These are phyloP conservation scores for Tympanoctomys barrerae DNA, from an alignment of 2,797 vertebrate species.

Conservation along the genomic window DNA sequence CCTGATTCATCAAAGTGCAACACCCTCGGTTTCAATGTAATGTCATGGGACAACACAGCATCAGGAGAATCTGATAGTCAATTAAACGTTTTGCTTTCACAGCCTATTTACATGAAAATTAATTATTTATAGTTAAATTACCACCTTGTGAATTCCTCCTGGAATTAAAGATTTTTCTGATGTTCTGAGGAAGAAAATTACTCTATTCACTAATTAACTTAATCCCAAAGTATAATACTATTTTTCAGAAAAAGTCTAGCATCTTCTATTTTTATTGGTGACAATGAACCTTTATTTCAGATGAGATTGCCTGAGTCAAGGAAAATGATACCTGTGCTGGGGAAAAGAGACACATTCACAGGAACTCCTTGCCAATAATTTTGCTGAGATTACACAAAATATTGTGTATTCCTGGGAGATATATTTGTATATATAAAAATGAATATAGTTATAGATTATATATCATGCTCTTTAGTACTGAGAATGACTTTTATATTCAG, in stretches of 20 bases:
- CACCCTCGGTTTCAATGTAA: not conserved
- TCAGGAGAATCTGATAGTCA: not conserved
- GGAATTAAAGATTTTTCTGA: slow-evolving; percentile 52
- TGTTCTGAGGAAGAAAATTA: slow-evolving; percentile 48
- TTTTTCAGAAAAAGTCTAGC: not conserved
- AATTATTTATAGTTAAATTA: slow-evolving; percentile 74
- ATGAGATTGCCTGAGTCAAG: not conserved
- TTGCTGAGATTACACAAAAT: not conserved
- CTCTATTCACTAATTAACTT: slow-evolving; percentile 69
- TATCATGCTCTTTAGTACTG: not conserved
- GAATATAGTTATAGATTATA: not conserved
- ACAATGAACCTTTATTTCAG: not conserved
- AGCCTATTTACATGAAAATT: slow-evolving; percentile 71
- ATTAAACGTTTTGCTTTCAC: slow-evolving; percentile 65
- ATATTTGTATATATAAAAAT: not conserved
- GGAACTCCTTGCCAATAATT: not conserved
- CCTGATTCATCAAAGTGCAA: slow-evolving; percentile 5
- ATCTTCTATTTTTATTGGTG: slow-evolving; percentile 20
- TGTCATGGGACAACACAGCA: slow-evolving; percentile 53
- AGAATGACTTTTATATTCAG: not conserved
- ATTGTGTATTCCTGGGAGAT: not conserved
- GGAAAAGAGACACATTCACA: not conserved
- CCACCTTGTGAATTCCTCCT: slow-evolving; percentile 48
- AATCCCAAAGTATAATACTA: not conserved
- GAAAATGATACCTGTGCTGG: not conserved